phyloP scores from a whole-genome alignment of 2,888 invertebrate species.

The Oscheius sp. region DNA sequence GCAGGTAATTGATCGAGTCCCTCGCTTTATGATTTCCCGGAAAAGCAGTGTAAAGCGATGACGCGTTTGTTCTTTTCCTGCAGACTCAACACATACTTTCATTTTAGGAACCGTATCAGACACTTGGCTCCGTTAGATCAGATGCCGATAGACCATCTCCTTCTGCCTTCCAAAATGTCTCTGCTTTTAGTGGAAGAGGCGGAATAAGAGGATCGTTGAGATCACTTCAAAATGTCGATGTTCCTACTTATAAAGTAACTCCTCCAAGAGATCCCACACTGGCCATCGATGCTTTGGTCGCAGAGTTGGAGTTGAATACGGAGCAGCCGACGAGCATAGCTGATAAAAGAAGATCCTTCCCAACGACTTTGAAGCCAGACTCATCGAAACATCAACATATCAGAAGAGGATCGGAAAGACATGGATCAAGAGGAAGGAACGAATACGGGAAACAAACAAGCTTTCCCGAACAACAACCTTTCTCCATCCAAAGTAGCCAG shows the following conservation, averaged over 20 bases:
- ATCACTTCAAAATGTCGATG: constrained; percentile 44
- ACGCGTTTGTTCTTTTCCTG: background rate
- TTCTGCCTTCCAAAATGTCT: constrained; percentile 54
- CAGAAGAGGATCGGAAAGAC: constrained; percentile 19
- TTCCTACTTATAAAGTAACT: constrained; percentile 17
- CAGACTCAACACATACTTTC: background rate
- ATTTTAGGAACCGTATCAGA: constrained; percentile 61
- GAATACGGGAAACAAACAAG: background rate
- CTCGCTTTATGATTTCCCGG: constrained; percentile 3
- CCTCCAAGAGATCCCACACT: constrained; percentile 53
- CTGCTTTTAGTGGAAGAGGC: constrained; percentile 34
- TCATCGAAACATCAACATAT: background rate
- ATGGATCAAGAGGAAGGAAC: constrained; percentile 8
- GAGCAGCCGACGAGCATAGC: constrained; percentile 47
- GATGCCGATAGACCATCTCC: constrained; percentile 51
- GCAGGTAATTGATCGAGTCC: constrained; percentile 44
- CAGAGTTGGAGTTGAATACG: constrained; percentile 67
- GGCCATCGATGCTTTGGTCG: constrained; percentile 67
- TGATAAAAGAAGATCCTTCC: constrained; percentile 58
- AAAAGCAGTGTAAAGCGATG: constrained; percentile 1
- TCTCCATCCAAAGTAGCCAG: background rate
- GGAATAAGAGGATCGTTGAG: constrained; percentile 40
- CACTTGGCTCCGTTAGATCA: constrained; percentile 48
- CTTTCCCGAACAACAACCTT: background rate
- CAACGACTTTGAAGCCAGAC: constrained; percentile 38